Conservation (phyloP, 2,797 vertebrate species). For the Antrozous pallidus region DNA sequence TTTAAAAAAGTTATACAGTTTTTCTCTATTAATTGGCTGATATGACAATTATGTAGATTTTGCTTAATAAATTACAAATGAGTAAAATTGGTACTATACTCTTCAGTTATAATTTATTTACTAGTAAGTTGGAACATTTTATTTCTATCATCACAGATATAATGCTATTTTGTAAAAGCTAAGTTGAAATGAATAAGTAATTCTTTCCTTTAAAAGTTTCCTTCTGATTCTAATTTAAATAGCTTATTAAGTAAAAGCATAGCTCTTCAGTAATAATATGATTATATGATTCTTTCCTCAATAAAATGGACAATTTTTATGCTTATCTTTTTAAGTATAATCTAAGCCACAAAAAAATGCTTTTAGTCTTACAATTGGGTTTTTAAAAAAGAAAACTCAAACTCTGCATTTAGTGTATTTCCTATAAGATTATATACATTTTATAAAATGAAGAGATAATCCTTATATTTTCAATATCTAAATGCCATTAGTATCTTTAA, state of each 20-base stretch:
- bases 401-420: neutral
- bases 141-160: neutral
- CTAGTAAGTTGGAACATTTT: neutral
- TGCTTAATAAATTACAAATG: neutral
- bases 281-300: neutral
- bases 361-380: neutral
- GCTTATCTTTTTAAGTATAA: neutral
- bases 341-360: neutral
- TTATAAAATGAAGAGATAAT: neutral
- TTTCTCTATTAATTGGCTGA: neutral
- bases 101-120: neutral
- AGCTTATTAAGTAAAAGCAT: neutral
- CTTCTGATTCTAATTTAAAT: neutral
- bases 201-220: neutral
- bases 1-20: neutral
- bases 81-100: neutral
- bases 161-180: neutral
- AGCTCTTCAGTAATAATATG: neutral
- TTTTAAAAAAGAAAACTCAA: neutral
- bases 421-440: neutral
- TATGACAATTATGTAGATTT: neutral
- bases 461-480: neutral
- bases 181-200: neutral
- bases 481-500: neutral
- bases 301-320: neutral